Conservation (phyloP, 2,888 invertebrate species). For the Pediacus dermestoides region DNA sequence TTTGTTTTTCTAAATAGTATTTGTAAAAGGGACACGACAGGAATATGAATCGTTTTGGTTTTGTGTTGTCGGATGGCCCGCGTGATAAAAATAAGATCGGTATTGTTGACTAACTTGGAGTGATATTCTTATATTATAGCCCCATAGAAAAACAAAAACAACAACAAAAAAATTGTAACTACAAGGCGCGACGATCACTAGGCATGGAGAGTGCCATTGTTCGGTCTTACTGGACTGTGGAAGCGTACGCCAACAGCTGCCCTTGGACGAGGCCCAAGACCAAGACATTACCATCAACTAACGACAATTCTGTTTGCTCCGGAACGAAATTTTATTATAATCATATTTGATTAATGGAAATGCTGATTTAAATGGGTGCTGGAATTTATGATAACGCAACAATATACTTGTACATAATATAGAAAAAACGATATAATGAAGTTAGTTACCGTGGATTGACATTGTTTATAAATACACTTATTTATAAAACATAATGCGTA, state of each 20-base stretch:
- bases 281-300: constrained; percentile 3
- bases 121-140: constrained; percentile 34
- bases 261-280: constrained; percentile 33
- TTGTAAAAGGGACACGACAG: neutral
- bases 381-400: too few relatives aligned
- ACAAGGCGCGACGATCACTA: constrained; percentile 46
- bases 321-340: too few relatives aligned
- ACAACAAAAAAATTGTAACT: constrained; percentile 36
- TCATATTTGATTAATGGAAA: too few relatives aligned
- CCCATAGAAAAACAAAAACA: neutral
- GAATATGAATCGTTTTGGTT: too few relatives aligned
- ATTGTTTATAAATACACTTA: too few relatives aligned
- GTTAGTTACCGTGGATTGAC: too few relatives aligned
- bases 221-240: constrained; percentile 49
- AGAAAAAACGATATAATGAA: too few relatives aligned
- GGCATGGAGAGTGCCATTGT: constrained; percentile 47
- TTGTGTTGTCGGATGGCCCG: constrained; percentile 5
- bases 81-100: constrained; percentile 30
- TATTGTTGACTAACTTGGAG: constrained; percentile 42
- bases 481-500: too few relatives aligned
- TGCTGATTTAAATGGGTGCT: too few relatives aligned
- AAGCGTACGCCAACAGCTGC: constrained; percentile 46
- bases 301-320: too few relatives aligned
- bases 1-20: neutral
- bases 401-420: too few relatives aligned